A percentile compares a stretch with the other conserved stretches of the same genome.
Conservation (phyloP, 1,140 invertebrate genomes). For the Drosophila erecta region DNA sequence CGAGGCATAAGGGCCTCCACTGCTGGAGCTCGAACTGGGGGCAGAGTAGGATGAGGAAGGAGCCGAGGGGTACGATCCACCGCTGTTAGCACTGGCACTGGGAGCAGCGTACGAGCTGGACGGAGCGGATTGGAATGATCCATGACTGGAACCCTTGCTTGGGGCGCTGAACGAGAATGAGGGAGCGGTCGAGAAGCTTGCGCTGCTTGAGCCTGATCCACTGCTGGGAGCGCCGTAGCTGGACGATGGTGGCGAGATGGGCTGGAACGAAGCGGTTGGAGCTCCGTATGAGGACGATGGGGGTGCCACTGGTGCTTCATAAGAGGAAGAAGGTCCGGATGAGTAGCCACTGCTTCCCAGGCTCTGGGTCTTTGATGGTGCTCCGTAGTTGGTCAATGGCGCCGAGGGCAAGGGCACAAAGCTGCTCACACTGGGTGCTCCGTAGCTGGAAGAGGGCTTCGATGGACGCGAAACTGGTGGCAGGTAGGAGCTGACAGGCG, state of each 20-base stretch:
- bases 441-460: constrained; percentile 72
- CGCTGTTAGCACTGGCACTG: constrained; percentile 41
- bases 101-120: constrained; percentile 57
- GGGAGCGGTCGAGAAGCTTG: constrained; percentile 58
- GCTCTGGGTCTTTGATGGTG: constrained; percentile 73
- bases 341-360: constrained; percentile 72
- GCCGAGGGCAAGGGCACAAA: constrained; percentile 82
- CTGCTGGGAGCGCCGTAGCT: constrained; percentile 42
- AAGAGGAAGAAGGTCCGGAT: constrained; percentile 60
- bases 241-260: constrained; percentile 55
- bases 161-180: constrained; percentile 57
- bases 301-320: constrained; percentile 52
- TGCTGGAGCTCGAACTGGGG: constrained; percentile 35
- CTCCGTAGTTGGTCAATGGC: constrained; percentile 77
- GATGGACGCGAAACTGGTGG: constrained; percentile 52
- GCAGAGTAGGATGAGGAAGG: constrained; percentile 61
- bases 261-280: constrained; percentile 76
- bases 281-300: constrained; percentile 84
- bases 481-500: constrained; percentile 70
- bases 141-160: constrained; percentile 31
- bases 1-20: constrained; percentile 25
- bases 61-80: constrained; percentile 37
- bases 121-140: constrained; percentile 46
- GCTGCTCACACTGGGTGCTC: constrained; percentile 77
- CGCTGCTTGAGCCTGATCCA: constrained; percentile 73